These are phyloP conservation scores for Taeniopygia guttata DNA, from an alignment of 2,797 vertebrate genomes.

Conservation along the genomic window DNA sequence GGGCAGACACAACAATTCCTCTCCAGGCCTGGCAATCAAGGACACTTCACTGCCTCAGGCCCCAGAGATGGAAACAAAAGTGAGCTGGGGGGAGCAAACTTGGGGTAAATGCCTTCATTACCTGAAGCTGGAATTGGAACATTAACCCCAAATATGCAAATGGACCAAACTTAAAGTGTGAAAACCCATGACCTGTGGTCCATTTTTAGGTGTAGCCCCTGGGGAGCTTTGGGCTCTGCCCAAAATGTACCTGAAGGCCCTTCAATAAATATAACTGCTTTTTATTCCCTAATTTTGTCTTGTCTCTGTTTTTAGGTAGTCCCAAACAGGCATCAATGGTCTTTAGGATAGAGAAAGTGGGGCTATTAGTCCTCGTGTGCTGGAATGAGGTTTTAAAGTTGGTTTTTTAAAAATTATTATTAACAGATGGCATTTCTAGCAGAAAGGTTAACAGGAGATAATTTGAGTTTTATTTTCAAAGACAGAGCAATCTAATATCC, in stretches of 20 bases:
- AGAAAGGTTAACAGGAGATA: background rate
- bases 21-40: background rate
- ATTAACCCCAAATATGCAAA: background rate
- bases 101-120: background rate
- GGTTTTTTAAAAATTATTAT: background rate
- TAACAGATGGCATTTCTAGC: background rate
- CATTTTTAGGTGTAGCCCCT: background rate
- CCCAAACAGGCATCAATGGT: background rate
- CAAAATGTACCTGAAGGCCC: rapidly evolving
- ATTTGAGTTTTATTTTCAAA: background rate
- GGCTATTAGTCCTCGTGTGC: background rate
- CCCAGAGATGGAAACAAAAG: background rate
- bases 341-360: background rate
- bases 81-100: background rate
- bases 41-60: background rate
- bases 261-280: background rate
- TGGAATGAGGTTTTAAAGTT: background rate
- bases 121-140: background rate
- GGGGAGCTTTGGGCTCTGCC: background rate
- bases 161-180: background rate
- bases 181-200: rapidly evolving
- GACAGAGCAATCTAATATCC: background rate
- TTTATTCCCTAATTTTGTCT: background rate
- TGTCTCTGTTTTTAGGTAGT: background rate
- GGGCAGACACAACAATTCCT: background rate